A percentile compares a stretch with the other conserved stretches of the same genome.
These are phyloP conservation scores for Drosophila neotestacea DNA, from an alignment of 2,888 invertebrate species.

Conservation along the genomic window DNA sequence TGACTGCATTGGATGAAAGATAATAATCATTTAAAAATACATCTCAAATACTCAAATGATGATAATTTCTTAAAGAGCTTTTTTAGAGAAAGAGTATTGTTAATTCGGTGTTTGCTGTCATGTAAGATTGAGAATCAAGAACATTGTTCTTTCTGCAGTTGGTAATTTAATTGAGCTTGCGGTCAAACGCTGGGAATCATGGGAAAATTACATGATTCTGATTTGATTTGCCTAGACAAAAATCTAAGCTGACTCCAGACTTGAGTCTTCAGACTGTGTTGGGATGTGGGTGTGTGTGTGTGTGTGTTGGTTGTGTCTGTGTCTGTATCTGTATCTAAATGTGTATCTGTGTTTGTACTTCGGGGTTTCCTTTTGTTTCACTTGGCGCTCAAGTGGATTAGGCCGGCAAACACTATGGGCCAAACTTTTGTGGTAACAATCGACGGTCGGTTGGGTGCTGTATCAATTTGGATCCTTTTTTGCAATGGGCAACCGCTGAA, in stretches of 20 bases:
- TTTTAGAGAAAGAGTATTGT: conserved; percentile 7
- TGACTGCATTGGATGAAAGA: no score
- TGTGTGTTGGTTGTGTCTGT: conserved; percentile 25
- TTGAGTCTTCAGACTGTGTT: conserved; percentile 11
- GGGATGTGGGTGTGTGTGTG: conserved; percentile 4
- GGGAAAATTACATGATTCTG: conserved; percentile 82
- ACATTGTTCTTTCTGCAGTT: conserved; percentile 40
- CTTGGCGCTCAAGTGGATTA: conserved; percentile 71
- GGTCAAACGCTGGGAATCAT: conserved; percentile 82
- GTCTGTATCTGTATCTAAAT: conserved; percentile 26
- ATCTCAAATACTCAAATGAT: not conserved
- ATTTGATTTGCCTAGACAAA: conserved; percentile 83
- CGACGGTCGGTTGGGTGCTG: conserved; percentile 10
- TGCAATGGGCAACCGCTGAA: conserved; percentile 48
- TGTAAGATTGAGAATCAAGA: not conserved
- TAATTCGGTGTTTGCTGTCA: conserved; percentile 6
- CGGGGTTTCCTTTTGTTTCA: conserved; percentile 54
- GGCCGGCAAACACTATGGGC: conserved; percentile 57
- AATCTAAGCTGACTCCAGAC: conserved; percentile 51
- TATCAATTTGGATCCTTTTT: conserved; percentile 63
- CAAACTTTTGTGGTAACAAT: conserved; percentile 43
- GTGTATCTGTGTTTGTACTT: conserved; percentile 40
- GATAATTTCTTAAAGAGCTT: not conserved
- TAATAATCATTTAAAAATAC: no score
- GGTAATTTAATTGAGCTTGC: conserved; percentile 83